phyloP scores from a whole-genome alignment of 2,797 vertebrate species.

The Hippoglossus hippoglossus region DNA sequence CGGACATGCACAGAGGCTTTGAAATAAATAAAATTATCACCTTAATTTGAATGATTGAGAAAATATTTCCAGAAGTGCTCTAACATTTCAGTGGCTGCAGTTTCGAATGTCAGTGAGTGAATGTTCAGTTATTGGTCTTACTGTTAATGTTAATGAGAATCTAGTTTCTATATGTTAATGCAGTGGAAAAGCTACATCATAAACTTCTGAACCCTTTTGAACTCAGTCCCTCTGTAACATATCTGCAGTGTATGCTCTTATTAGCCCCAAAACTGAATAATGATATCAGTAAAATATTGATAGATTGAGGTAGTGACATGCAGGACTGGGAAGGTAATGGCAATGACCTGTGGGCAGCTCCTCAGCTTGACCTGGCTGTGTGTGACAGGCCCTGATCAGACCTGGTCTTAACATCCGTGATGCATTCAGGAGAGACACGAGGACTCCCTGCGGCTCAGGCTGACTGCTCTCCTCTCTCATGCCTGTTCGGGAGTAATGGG shows the following conservation, averaged over 20 bases:
- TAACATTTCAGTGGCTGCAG: neutral
- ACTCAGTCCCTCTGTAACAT: too few species aligned
- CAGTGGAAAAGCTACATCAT: neutral
- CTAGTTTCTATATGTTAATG: neutral
- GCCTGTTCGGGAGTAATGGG: slow-evolving; percentile 70
- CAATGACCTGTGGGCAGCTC: slow-evolving; percentile 21
- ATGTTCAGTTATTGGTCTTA: neutral
- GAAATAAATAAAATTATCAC: too few species aligned
- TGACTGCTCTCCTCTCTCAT: slow-evolving; percentile 57
- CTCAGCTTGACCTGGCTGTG: slow-evolving; percentile 25
- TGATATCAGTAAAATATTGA: neutral
- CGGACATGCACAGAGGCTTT: too few species aligned
- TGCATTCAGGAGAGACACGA: slow-evolving; percentile 31
- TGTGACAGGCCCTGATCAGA: too few species aligned
- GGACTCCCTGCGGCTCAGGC: slow-evolving; percentile 62
- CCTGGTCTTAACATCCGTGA: neutral
- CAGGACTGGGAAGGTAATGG: slow-evolving; percentile 8
- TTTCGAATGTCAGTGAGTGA: neutral
- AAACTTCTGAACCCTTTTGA: neutral
- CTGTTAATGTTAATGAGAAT: neutral
- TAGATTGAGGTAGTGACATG: neutral
- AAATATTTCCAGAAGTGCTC: too few species aligned
- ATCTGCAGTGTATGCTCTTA: too few species aligned
- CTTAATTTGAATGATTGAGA: too few species aligned
- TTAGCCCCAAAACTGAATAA: too few species aligned